These are phyloP conservation scores for Drosophila parabipectinata DNA, from an alignment of 1,140 invertebrate genomes.

Conservation along the genomic window DNA sequence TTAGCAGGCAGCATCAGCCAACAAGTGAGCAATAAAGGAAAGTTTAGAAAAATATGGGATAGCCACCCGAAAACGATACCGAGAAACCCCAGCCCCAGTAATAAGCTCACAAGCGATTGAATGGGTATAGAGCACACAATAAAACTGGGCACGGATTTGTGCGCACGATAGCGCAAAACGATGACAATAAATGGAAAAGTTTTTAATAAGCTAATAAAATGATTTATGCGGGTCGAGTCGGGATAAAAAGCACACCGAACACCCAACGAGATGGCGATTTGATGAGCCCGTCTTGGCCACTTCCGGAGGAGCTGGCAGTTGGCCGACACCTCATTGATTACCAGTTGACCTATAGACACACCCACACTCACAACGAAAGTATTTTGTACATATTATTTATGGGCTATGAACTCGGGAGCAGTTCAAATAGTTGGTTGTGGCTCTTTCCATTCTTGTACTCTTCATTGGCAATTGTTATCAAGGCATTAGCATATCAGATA, in stretches of 20 bases:
- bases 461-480: slow-evolving; percentile 68
- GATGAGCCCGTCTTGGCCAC: slow-evolving; percentile 42
- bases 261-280: slow-evolving; percentile 43
- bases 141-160: slow-evolving; percentile 78
- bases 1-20: slow-evolving; percentile 57
- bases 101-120: slow-evolving; percentile 80
- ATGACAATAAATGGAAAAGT: slow-evolving; percentile 84
- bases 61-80: slow-evolving; percentile 8
- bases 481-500: slow-evolving; percentile 71
- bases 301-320: neutral
- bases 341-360: neutral
- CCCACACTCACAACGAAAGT: slow-evolving; percentile 49
- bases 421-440: slow-evolving; percentile 47
- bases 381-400: slow-evolving; percentile 42
- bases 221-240: slow-evolving; percentile 75
- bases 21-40: slow-evolving; percentile 83
- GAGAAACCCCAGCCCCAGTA: slow-evolving; percentile 14
- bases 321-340: slow-evolving; percentile 27
- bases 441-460: slow-evolving; percentile 15
- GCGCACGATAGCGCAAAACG: slow-evolving; percentile 82
- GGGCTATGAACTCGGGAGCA: slow-evolving; percentile 7
- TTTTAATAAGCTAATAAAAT: slow-evolving; percentile 84
- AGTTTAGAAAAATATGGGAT: slow-evolving; percentile 81
- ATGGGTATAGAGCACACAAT: slow-evolving; percentile 66
- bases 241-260: slow-evolving; percentile 30